Conservation (phyloP, 2,113 vertebrate species). For the Elaphurus davidianus region DNA sequence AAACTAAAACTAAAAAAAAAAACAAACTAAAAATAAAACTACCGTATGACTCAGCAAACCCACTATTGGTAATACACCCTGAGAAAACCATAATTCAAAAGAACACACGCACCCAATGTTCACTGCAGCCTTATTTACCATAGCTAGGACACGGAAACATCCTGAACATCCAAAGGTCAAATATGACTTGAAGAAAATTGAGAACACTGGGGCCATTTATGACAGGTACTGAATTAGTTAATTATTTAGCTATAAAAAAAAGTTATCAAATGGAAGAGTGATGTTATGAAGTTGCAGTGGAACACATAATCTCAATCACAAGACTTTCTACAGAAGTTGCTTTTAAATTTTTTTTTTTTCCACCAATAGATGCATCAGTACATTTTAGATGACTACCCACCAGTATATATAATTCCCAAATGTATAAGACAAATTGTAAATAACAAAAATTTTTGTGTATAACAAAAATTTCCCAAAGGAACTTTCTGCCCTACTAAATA, state of each 20-base stretch:
- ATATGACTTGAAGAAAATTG: not conserved
- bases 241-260: not conserved
- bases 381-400: not conserved
- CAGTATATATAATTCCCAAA: not conserved
- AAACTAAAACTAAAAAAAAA: not conserved
- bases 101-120: not conserved
- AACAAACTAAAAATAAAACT: not conserved
- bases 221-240: too few species aligned
- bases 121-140: not conserved
- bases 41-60: not conserved
- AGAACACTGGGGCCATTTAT: not conserved
- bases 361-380: not conserved
- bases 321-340: not conserved
- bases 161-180: not conserved
- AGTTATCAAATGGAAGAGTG: accelerated
- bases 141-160: not conserved
- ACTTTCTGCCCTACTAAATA: not conserved
- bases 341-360: not conserved
- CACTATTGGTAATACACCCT: not conserved
- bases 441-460: not conserved
- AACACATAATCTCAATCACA: not conserved
- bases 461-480: not conserved
- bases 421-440: not conserved
- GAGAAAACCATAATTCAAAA: not conserved
- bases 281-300: not conserved